phyloP scores from a whole-genome alignment of 2,113 vertebrate genomes.

The Chrysochloris asiatica region DNA sequence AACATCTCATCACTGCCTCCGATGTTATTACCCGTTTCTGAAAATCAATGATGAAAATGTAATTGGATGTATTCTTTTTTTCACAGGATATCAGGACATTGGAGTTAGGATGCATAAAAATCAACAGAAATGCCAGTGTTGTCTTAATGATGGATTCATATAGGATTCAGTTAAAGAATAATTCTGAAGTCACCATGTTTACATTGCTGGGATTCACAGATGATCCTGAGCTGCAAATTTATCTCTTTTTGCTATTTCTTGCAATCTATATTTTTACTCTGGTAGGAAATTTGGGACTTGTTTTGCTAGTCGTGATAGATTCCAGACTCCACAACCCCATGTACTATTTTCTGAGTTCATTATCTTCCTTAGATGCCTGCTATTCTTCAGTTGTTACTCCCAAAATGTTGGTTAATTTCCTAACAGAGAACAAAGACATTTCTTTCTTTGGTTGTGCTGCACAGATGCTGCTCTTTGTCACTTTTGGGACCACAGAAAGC shows the following conservation, averaged over 20 bases:
- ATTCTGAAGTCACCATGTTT: slow-evolving; percentile 42
- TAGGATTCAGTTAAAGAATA: neutral
- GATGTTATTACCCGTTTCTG: neutral
- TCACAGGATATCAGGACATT: neutral
- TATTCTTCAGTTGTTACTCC: slow-evolving; percentile 48
- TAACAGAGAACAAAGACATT: slow-evolving; percentile 39
- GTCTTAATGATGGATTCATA: neutral
- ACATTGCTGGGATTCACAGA: slow-evolving; percentile 54
- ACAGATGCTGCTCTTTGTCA: slow-evolving; percentile 45
- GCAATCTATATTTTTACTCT: slow-evolving; percentile 62
- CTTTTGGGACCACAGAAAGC: slow-evolving; percentile 42
- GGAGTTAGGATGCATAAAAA: neutral
- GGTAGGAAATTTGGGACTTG: slow-evolving; percentile 52
- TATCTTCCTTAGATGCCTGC: slow-evolving; percentile 57
- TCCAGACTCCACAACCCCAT: slow-evolving; percentile 57
- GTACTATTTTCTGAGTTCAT: slow-evolving; percentile 59
- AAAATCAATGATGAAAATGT: neutral
- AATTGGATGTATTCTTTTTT: neutral
- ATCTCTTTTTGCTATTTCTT: slow-evolving; percentile 57
- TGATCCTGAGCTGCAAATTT: neutral
- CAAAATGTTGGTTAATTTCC: slow-evolving; percentile 57
- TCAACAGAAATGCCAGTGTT: neutral
- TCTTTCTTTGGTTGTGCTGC: neutral
- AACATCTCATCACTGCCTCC: neutral
- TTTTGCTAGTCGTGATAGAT: neutral